These are phyloP conservation scores for Drosophila biarmipes DNA, from an alignment of 1,140 invertebrate species.

Conservation along the genomic window DNA sequence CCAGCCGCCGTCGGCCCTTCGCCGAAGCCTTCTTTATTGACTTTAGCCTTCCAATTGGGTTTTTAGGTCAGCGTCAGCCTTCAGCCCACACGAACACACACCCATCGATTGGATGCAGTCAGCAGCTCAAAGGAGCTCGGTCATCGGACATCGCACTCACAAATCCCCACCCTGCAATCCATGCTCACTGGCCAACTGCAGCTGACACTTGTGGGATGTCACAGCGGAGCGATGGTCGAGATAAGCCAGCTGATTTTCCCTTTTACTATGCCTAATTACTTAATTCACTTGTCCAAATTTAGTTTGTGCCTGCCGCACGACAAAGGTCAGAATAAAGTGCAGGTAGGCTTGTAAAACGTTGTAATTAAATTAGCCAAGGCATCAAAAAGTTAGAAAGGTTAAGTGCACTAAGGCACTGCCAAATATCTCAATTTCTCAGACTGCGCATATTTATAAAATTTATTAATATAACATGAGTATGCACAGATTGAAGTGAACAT, in stretches of 20 bases:
- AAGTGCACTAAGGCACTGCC: neutral
- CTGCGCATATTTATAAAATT: too few relatives aligned
- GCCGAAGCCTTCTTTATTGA: slow-evolving; percentile 67
- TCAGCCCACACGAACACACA: slow-evolving; percentile 37
- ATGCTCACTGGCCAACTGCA: slow-evolving; percentile 29
- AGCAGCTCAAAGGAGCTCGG: slow-evolving; percentile 21
- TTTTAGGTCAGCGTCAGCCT: slow-evolving; percentile 73
- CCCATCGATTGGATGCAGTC: slow-evolving; percentile 31
- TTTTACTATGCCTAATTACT: slow-evolving; percentile 22
- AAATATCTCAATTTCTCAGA: too few relatives aligned
- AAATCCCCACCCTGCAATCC: slow-evolving; percentile 15
- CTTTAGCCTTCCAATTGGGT: slow-evolving; percentile 75
- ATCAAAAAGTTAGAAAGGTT: neutral
- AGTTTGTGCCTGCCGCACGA: neutral
- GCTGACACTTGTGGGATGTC: slow-evolving; percentile 50
- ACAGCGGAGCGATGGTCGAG: slow-evolving; percentile 20
- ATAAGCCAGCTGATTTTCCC: neutral
- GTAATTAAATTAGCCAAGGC: neutral
- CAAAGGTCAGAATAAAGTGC: neutral
- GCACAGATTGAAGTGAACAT: too few relatives aligned
- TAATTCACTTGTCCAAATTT: slow-evolving; percentile 11
- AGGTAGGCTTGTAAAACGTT: neutral
- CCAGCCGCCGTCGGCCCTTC: slow-evolving; percentile 39
- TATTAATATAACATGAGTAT: too few relatives aligned
- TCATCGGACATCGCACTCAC: slow-evolving; percentile 1